A percentile compares a stretch with the other conserved stretches of the same genome.
These are phyloP conservation scores for Catharus ustulatus DNA, from an alignment of 2,797 vertebrate species.

Conservation along the genomic window DNA sequence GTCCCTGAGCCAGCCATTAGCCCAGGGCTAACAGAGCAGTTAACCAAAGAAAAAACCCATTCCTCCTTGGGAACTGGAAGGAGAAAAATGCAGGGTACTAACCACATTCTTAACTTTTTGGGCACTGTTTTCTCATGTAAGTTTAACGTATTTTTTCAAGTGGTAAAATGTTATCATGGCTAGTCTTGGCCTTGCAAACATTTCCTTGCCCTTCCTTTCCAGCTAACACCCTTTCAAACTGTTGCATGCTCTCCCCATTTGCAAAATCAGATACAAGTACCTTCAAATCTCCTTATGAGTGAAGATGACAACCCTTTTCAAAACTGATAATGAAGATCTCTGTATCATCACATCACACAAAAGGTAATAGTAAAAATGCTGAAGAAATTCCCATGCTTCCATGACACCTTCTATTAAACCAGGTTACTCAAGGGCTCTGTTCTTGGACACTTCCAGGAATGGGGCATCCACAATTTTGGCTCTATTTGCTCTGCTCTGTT, in stretches of 20 bases:
- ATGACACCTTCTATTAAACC: too few species aligned
- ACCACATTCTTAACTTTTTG: background rate
- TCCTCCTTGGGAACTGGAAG: background rate
- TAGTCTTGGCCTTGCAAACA: background rate
- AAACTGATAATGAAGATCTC: background rate
- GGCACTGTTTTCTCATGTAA: background rate
- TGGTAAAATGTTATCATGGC: accelerated
- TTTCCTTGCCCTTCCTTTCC: background rate
- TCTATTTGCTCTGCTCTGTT: background rate
- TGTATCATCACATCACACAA: background rate
- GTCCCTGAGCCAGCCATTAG: accelerated
- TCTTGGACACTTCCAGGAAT: background rate
- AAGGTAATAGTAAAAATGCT: background rate
- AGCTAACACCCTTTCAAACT: background rate
- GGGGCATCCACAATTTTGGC: background rate
- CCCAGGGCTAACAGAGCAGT: background rate
- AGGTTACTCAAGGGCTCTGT: accelerated
- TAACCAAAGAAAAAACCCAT: accelerated
- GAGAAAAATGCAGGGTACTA: background rate
- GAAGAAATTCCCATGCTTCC: background rate
- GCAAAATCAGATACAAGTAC: background rate
- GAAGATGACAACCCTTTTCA: background rate
- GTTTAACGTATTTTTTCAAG: background rate
- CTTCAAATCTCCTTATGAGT: background rate
- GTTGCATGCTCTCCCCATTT: accelerated